Conservation (phyloP, 2,888 invertebrate genomes). For the Drosophila mettleri region DNA sequence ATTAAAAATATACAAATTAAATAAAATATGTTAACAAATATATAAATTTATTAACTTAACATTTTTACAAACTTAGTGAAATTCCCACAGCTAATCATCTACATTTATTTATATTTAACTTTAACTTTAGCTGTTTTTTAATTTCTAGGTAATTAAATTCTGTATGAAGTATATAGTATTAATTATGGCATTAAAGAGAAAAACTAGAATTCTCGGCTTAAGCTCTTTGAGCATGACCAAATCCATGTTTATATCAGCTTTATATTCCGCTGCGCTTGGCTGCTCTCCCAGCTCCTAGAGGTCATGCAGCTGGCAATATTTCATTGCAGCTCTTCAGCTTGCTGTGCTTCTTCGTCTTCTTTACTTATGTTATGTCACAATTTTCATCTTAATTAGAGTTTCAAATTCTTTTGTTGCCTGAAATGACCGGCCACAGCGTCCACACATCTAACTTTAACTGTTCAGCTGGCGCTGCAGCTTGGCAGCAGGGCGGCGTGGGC, state of each 20-base stretch:
- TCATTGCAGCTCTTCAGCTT: conserved; percentile 7
- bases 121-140: too few species aligned
- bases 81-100: too few species aligned
- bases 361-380: conserved; percentile 33
- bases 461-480: not conserved
- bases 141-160: too few species aligned
- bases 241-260: not conserved
- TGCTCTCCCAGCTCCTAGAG: not conserved
- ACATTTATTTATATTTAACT: too few species aligned
- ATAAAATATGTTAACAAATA: not conserved
- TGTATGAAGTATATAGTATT: too few species aligned
- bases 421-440: conserved; percentile 20
- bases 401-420: conserved; percentile 56
- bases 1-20: too few species aligned
- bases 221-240: not conserved
- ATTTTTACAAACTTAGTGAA: not conserved
- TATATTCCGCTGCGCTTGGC: not conserved
- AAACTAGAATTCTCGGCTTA: too few species aligned
- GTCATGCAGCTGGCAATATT: conserved; percentile 7
- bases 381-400: conserved; percentile 70
- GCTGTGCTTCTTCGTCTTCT: not conserved
- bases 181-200: too few species aligned
- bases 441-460: conserved; percentile 32
- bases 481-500: not conserved
- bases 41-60: too few species aligned